phyloP scores from a whole-genome alignment of 92 coral and sea anemone genomes.

The Actinernus sp. region DNA sequence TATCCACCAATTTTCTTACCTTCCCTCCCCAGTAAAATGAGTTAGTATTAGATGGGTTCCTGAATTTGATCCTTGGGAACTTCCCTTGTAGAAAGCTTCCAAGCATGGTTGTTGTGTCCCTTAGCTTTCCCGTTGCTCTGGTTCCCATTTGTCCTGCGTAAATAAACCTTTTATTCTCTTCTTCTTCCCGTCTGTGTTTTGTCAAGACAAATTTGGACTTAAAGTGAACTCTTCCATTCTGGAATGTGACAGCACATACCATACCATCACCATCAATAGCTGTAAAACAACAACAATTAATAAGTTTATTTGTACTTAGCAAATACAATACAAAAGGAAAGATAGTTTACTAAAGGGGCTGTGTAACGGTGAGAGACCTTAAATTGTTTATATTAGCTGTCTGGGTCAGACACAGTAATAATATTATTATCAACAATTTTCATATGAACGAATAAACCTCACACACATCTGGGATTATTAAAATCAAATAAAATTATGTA shows the following conservation, averaged over 20 bases:
- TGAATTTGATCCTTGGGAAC: constrained; percentile 46
- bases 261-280: constrained; percentile 96
- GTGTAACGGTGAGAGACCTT: too few relatives aligned
- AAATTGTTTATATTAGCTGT: too few relatives aligned
- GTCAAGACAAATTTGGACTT: constrained; percentile 81
- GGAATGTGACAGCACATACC: constrained; percentile 87
- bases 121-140: constrained; percentile 14
- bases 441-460: too few relatives aligned
- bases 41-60: constrained; percentile 91
- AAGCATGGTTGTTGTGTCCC: constrained; percentile 23
- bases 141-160: constrained; percentile 89
- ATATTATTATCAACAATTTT: too few relatives aligned
- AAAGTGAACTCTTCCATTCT: constrained; percentile 80
- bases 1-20: too few relatives aligned
- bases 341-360: too few relatives aligned
- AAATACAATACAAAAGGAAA: too few relatives aligned
- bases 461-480: too few relatives aligned
- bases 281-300: constrained; percentile 3
- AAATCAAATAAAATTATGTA: too few relatives aligned
- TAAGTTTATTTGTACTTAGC: too few relatives aligned
- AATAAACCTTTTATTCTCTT: constrained; percentile 27
- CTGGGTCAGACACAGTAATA: too few relatives aligned
- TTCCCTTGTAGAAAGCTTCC: constrained; percentile 54
- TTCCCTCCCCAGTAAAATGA: constrained; percentile 94
- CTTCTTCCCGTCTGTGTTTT: constrained; percentile 70